Conservation (phyloP, 2,113 vertebrate species). For the Saguinus midas region DNA sequence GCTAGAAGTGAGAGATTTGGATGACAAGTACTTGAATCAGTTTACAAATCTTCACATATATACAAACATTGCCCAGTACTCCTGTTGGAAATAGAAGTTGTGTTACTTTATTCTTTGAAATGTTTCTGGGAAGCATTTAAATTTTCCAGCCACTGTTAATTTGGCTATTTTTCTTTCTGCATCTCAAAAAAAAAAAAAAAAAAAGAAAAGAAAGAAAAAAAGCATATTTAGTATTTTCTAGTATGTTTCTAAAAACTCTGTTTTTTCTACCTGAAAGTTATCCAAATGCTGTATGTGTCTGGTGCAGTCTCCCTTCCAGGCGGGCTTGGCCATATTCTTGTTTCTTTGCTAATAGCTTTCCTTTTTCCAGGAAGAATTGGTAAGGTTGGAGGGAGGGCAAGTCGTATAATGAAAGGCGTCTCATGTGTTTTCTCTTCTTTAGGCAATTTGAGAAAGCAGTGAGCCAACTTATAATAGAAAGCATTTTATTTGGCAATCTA, state of each 20-base stretch:
- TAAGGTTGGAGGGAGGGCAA: not conserved
- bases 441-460: conserved; percentile 6
- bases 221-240: conserved; percentile 19
- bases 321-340: not conserved
- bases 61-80: not conserved
- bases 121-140: not conserved
- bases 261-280: not conserved
- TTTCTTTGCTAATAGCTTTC: conserved; percentile 12
- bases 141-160: not conserved
- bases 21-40: not conserved
- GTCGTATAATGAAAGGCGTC: conserved; percentile 8
- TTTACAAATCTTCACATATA: not conserved
- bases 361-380: not conserved
- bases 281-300: not conserved
- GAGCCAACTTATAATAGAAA: conserved; percentile 2
- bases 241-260: not conserved
- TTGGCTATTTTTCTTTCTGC: not conserved
- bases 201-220: too few relatives aligned
- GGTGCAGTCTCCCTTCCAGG: not conserved
- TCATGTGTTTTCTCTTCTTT: conserved; percentile 35
- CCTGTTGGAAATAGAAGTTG: not conserved
- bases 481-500: not conserved
- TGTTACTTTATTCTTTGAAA: not conserved
- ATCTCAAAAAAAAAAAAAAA: not conserved
- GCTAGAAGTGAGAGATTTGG: not conserved